Evolutionary conservation across 2,113 vertebrate species (phyloP).

Genomic region (Mirza zaza): DNA sequence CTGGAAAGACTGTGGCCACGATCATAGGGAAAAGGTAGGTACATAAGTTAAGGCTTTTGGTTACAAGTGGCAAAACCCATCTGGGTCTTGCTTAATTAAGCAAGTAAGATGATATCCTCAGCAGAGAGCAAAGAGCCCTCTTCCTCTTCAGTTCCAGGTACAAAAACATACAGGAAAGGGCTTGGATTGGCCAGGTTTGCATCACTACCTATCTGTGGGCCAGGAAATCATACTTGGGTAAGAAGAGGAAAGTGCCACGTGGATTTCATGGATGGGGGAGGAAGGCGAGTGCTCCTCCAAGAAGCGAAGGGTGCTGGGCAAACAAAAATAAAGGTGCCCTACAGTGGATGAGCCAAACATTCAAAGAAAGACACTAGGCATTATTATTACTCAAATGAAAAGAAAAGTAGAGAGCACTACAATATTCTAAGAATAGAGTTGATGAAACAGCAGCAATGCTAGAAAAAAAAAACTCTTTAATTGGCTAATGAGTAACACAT

Average conservation of each 20-base stretch:
- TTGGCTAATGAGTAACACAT: not conserved
- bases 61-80: not conserved
- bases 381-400: not conserved
- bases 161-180: not conserved
- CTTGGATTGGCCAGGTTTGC: not conserved
- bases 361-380: not conserved
- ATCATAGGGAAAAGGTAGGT: not conserved
- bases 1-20: not conserved
- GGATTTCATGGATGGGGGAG: not conserved
- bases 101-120: not conserved
- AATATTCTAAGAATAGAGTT: not conserved
- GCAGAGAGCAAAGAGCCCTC: not conserved
- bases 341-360: not conserved
- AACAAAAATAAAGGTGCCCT: not conserved
- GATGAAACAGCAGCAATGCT: not conserved
- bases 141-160: not conserved
- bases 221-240: not conserved
- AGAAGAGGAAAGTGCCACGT: not conserved
- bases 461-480: not conserved
- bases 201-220: not conserved
- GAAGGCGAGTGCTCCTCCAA: not conserved
- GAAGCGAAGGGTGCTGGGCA: not conserved
- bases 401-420: not conserved
- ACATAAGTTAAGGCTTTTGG: not conserved
- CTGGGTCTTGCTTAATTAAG: slow-evolving; percentile 15